Evolutionary conservation across 2,888 invertebrate genomes (phyloP).

Genomic region (Nemapogon koenigi): DNA sequence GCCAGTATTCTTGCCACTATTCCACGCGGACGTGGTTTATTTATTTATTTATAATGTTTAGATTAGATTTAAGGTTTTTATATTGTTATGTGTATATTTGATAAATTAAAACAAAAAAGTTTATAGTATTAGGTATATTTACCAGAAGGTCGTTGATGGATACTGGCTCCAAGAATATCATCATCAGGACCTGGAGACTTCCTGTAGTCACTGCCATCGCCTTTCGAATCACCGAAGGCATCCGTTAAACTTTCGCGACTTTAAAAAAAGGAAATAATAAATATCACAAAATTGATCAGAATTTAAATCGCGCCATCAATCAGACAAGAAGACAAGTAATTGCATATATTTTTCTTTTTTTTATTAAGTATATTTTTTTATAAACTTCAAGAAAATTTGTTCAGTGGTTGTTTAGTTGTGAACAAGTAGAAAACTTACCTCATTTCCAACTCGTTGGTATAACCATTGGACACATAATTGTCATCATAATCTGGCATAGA

Average conservation of each 20-base stretch:
- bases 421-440: too few relatives aligned
- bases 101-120: too few relatives aligned
- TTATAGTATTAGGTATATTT: too few relatives aligned
- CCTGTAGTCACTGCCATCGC: conserved; percentile 69
- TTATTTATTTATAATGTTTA: too few relatives aligned
- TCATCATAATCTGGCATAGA: conserved; percentile 85
- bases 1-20: too few relatives aligned
- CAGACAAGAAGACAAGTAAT: not conserved
- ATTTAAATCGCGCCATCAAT: not conserved
- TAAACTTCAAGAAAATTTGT: not conserved
- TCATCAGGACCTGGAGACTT: conserved; percentile 64
- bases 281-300: not conserved
- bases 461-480: conserved; percentile 78
- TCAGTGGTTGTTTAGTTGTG: too few relatives aligned
- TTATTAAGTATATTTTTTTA: not conserved
- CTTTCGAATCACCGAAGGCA: conserved; percentile 70
- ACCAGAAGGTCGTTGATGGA: conserved; percentile 72
- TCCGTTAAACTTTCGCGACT: conserved; percentile 75
- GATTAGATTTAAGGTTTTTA: too few relatives aligned
- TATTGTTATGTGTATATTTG: too few relatives aligned
- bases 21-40: too few relatives aligned
- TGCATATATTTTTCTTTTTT: too few relatives aligned
- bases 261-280: not conserved
- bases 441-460: conserved; percentile 83
- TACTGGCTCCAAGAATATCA: conserved; percentile 55